Percentiles rank a stretch among this genome's conserved stretches.
phyloP scores from a whole-genome alignment of 2,113 vertebrate genomes.

The Dromaius novaehollandiae region DNA sequence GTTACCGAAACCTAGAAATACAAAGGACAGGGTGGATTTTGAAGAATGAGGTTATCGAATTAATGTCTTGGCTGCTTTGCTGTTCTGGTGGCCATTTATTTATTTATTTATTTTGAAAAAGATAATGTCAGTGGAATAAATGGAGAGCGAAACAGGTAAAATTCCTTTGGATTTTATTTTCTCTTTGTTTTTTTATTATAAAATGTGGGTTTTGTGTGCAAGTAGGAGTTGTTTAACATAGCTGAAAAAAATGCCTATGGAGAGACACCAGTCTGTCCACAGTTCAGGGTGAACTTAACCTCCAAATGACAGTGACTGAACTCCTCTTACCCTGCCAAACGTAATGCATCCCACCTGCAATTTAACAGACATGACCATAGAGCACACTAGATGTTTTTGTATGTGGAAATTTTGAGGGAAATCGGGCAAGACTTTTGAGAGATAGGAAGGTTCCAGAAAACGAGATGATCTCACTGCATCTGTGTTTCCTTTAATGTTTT shows the following conservation, averaged over 20 bases:
- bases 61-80: neutral
- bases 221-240: constrained; percentile 32
- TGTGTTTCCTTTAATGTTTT: constrained; percentile 15
- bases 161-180: constrained; percentile 43
- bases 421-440: neutral
- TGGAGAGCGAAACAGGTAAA: constrained; percentile 28
- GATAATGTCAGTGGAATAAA: neutral
- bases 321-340: neutral
- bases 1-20: neutral
- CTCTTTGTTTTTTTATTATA: constrained; percentile 25
- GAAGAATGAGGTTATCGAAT: constrained; percentile 24
- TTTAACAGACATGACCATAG: accelerated
- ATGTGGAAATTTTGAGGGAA: constrained; percentile 1
- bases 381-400: neutral
- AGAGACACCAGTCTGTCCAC: neutral
- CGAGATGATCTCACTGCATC: constrained; percentile 42
- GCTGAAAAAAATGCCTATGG: neutral
- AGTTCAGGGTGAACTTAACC: neutral
- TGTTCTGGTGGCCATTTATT: neutral
- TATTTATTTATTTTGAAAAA: neutral
- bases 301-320: neutral
- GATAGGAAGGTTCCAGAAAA: constrained; percentile 41
- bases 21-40: neutral
- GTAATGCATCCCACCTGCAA: accelerated
- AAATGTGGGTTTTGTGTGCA: neutral